Percentiles rank a stretch among this genome's conserved stretches.
phyloP scores from a whole-genome alignment of 1,140 invertebrate species.

The Penaeus indicus region DNA sequence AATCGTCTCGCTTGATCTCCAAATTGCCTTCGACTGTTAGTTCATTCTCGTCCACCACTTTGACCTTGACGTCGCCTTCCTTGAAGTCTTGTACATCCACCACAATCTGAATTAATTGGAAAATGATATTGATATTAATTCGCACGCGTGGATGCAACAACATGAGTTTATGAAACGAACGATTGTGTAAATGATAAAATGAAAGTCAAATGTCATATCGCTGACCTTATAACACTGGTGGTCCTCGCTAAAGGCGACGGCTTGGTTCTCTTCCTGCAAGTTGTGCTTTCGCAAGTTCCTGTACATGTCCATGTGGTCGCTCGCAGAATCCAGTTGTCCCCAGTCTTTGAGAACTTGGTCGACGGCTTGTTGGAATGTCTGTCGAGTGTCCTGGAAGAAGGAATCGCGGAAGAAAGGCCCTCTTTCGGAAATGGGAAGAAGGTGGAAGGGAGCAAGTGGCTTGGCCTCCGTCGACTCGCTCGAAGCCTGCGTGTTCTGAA shows the following conservation, averaged over 20 bases:
- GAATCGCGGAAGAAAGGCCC: constrained; percentile 52
- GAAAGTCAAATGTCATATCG: no score
- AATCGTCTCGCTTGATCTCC: constrained; percentile 19
- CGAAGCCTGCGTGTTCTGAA: not conserved
- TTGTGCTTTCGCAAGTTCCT: constrained; percentile 5
- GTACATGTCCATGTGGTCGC: constrained; percentile 37
- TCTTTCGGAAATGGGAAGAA: constrained; percentile 36
- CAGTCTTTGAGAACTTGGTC: constrained; percentile 17
- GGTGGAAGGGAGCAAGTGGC: not conserved
- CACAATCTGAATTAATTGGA: constrained; percentile 17
- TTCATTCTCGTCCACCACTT: constrained; percentile 40
- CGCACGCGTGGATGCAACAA: no score
- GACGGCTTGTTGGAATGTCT: constrained; percentile 33
- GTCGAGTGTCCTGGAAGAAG: constrained; percentile 46
- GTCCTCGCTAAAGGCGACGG: constrained; percentile 24
- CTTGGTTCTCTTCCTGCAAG: constrained; percentile 32
- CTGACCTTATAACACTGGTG: constrained; percentile 36
- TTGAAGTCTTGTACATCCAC: constrained; percentile 51
- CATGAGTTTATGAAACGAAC: no score
- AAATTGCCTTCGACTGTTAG: constrained; percentile 37
- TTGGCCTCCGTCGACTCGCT: not conserved
- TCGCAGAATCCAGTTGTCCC: not conserved
- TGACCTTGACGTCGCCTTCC: constrained; percentile 35
- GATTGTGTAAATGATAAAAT: no score
- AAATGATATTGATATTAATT: not conserved